Evolutionary conservation across 2,888 invertebrate genomes (phyloP).

Genomic region (Amblyjoppa proteus): DNA sequence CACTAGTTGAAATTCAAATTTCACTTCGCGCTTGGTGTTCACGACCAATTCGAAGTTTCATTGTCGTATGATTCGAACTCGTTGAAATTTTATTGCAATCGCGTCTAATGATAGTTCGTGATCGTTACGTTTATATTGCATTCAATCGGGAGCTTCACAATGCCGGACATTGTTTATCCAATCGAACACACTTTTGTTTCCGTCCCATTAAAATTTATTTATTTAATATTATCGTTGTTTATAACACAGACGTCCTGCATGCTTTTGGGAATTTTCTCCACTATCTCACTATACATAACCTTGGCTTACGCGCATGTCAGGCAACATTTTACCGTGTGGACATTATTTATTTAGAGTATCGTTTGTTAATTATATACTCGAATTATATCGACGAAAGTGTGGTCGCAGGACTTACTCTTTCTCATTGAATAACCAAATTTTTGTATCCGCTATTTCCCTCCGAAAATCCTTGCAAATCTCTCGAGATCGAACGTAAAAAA

Average conservation of each 20-base stretch:
- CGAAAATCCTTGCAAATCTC: constrained; percentile 9
- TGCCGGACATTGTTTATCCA: constrained; percentile 14
- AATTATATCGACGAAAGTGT: constrained; percentile 8
- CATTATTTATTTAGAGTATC: constrained; percentile 38
- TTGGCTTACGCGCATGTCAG: constrained; percentile 83
- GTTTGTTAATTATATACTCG: constrained; percentile 27
- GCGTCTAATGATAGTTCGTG: neutral
- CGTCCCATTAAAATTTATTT: constrained; percentile 31
- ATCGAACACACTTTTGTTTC: constrained; percentile 39
- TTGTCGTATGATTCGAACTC: neutral
- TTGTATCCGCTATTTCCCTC: constrained; percentile 27
- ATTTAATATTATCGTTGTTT: constrained; percentile 29
- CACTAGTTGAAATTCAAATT: neutral
- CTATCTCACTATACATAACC: constrained; percentile 81
- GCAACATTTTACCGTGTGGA: constrained; percentile 75
- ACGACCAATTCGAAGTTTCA: neutral
- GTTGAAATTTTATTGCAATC: neutral
- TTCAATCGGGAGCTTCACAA: neutral
- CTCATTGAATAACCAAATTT: constrained; percentile 21
- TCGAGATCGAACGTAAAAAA: neutral
- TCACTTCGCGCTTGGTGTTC: neutral
- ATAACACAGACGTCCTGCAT: constrained; percentile 81
- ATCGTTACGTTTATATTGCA: neutral
- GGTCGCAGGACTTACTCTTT: constrained; percentile 14
- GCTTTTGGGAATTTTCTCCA: constrained; percentile 81